Base-by-base conservation (phyloP, 2,888 invertebrate genomes). In the Bimastos eiseni region DNA sequence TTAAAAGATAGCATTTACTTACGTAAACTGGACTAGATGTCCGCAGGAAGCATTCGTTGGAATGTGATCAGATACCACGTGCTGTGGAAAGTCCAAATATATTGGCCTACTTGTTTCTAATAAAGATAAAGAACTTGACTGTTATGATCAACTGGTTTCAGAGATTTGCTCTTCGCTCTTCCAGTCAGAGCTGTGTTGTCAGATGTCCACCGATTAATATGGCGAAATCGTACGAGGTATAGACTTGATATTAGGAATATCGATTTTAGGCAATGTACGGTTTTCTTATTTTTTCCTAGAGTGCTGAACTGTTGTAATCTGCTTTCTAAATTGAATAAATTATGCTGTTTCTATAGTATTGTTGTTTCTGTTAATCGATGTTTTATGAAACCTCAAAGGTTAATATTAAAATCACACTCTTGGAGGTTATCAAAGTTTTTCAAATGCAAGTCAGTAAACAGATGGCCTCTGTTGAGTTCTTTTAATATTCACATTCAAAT, bases 121-220 rank as follows among this genome's bases (percentile, higher is more conserved):
- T n/a, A 6, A 70, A 70, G 30, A 70, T 70, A 70, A 13, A 70
- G 70, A 70, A 70, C 70, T 70, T 70, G 30, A 70, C 4, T 86
- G 86, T 86, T 86, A 86, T 86, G 86, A 37, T 86, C 86, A 37
- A 37, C 24, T 34, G 34, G 36, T 86, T 86, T 86, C 36, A 86
- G 86, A 86, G 86, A 86, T 86, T 86, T 36, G 86, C 34, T 34
- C 34, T 86, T 86, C 86, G 86, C 37, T 86, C 86, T 15, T 36
- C 30, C 37, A 2, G 36, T 24, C 34, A 37, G 36, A 86, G 86
- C 24, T 30, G 36, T 86, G 36, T 86, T 34, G 86, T 24, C 86
- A 86, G 86, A 86, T 17, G 86, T 36, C 24, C 86, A 37, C 34
- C 37, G 86, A 33, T 37, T 8, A 37, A 86, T 36, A 34, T 34